Percentiles rank a stretch among this genome's conserved stretches.
Evolutionary conservation across 2,113 vertebrate species (phyloP).

Genomic region (Otus sunia): DNA sequence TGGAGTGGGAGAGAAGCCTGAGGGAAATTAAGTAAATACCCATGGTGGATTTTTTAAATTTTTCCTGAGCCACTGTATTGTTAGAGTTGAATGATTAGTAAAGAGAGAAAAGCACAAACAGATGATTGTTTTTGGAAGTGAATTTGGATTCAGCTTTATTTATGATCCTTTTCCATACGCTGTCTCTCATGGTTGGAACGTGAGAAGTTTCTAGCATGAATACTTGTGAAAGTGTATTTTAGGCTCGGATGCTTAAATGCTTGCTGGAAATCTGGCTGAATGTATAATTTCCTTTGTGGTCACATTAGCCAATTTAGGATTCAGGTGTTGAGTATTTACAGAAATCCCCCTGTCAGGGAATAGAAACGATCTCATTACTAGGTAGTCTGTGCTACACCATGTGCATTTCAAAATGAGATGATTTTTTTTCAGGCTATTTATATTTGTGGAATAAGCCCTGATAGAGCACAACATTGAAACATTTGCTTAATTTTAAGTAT

Average conservation of each 20-base stretch:
- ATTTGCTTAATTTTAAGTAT: conserved; percentile 7
- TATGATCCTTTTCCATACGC: background rate
- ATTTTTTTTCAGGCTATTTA: background rate
- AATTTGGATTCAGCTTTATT: conserved; percentile 9
- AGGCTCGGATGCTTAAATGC: background rate
- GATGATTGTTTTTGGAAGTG: background rate
- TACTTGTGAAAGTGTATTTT: conserved; percentile 31
- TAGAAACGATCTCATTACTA: background rate
- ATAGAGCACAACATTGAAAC: background rate
- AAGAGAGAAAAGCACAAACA: background rate
- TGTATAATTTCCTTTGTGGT: conserved; percentile 41
- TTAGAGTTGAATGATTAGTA: background rate
- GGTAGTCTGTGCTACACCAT: background rate
- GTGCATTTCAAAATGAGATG: background rate
- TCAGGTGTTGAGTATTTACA: conserved; percentile 20
- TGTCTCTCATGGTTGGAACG: background rate
- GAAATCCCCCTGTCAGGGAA: conserved; percentile 6
- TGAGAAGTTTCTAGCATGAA: background rate
- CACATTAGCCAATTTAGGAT: conserved; percentile 15
- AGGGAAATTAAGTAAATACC: conserved; percentile 14
- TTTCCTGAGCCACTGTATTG: background rate
- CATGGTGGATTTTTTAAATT: background rate
- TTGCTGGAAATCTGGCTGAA: background rate
- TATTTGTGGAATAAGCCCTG: background rate
- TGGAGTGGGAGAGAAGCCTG: background rate